Percentiles rank a stretch among this genome's conserved stretches.
Conservation (phyloP, 2,888 invertebrate genomes). For the Chrysotoxum bicinctum region DNA sequence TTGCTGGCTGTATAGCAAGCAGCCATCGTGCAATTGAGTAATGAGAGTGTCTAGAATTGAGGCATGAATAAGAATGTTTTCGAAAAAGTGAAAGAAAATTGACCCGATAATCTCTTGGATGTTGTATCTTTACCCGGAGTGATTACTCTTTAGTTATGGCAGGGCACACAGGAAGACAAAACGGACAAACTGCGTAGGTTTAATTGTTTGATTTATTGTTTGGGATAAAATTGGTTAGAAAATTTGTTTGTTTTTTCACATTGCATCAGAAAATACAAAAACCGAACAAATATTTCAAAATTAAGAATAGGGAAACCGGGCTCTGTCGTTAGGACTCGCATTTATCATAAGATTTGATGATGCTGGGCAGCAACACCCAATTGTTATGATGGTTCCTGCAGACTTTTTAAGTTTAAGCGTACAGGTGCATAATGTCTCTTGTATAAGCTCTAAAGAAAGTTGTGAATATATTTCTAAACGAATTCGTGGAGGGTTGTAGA, state of each 20-base stretch:
- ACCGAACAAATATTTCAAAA: not conserved
- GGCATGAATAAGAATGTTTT: conserved; percentile 42
- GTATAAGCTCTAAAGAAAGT: no score
- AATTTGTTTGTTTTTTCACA: not conserved
- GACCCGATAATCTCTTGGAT: conserved; percentile 31
- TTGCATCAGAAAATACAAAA: not conserved
- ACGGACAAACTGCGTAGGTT: conserved; percentile 15
- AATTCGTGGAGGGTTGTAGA: no score
- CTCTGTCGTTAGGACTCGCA: no score
- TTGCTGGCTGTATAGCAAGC: not conserved
- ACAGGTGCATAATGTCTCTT: no score
- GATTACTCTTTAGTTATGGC: not conserved
- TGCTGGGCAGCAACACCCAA: no score
- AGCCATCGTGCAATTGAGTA: conserved; percentile 34
- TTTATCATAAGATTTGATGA: no score
- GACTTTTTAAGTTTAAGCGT: no score
- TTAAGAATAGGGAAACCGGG: not conserved
- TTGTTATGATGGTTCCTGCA: no score
- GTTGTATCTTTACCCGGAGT: not conserved
- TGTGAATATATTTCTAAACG: no score
- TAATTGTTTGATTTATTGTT: conserved; percentile 6
- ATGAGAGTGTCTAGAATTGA: conserved; percentile 52
- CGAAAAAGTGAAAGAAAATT: conserved; percentile 60
- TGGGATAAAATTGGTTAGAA: conserved; percentile 1
- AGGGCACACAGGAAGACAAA: not conserved